These are phyloP conservation scores for Morpho achilles DNA, from an alignment of 2,888 invertebrate genomes.

Conservation along the genomic window DNA sequence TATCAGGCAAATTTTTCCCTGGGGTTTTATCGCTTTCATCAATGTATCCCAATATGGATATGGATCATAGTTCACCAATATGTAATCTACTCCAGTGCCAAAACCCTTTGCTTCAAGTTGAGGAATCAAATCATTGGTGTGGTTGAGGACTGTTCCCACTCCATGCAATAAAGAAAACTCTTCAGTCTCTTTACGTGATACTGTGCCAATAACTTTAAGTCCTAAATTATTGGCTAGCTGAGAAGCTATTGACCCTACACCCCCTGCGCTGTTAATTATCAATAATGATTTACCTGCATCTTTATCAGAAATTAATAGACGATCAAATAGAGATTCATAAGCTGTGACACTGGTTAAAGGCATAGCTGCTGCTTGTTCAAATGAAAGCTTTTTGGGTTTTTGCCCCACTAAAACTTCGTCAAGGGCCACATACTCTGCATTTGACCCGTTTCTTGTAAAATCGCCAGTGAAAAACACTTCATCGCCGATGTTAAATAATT, in stretches of 20 bases:
- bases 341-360: constrained; percentile 60
- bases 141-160: constrained; percentile 56
- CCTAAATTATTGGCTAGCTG: constrained; percentile 59
- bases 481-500: constrained; percentile 53
- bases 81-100: constrained; percentile 56
- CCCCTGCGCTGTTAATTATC: constrained; percentile 65
- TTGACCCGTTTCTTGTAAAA: constrained; percentile 52
- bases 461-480: constrained; percentile 64
- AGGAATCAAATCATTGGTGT: constrained; percentile 48
- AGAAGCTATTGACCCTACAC: constrained; percentile 63
- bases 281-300: constrained; percentile 58
- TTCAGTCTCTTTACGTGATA: constrained; percentile 53
- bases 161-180: constrained; percentile 50
- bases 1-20: constrained; percentile 61
- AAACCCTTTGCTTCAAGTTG: constrained; percentile 53
- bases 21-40: constrained; percentile 57
- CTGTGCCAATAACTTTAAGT: constrained; percentile 63
- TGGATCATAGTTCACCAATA: constrained; percentile 64
- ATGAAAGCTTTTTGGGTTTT: constrained; percentile 58
- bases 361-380: constrained; percentile 68
- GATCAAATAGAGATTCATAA: constrained; percentile 56
- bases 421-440: constrained; percentile 59
- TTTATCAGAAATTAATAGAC: constrained; percentile 53
- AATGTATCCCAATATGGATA: constrained; percentile 64
- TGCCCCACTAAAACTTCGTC: constrained; percentile 52